A percentile compares a stretch with the other conserved stretches of the same genome.
Conservation (phyloP, 1,140 invertebrate genomes). For the Musca vetustissima region DNA sequence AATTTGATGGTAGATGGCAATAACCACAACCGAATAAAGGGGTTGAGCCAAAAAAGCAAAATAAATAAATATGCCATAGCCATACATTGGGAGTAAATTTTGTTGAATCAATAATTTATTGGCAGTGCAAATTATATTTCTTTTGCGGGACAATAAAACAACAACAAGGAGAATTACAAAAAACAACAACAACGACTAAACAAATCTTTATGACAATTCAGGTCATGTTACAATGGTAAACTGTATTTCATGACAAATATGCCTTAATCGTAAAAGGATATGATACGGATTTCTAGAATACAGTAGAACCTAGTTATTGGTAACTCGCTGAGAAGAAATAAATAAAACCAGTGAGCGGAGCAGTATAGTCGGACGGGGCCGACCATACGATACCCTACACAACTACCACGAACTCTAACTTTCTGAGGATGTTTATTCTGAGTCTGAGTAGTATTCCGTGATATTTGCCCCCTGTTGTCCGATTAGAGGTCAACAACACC, state of each 20-base stretch:
- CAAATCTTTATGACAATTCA: slow-evolving; percentile 40
- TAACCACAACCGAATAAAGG: too few species aligned
- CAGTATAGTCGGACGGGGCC: too few species aligned
- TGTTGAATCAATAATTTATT: slow-evolving; percentile 55
- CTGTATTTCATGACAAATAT: slow-evolving; percentile 51
- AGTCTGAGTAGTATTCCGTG: too few species aligned
- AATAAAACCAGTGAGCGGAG: too few species aligned
- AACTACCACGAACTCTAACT: too few species aligned
- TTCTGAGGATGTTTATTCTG: too few species aligned
- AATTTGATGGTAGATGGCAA: neutral
- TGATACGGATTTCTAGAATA: too few species aligned
- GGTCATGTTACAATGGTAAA: slow-evolving; percentile 50
- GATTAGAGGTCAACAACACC: too few species aligned
- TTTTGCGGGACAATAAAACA: slow-evolving; percentile 3
- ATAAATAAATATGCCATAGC: neutral
- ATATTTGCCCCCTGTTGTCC: too few species aligned
- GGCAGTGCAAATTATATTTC: slow-evolving; percentile 12
- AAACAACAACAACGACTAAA: neutral
- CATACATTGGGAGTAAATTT: slow-evolving; percentile 34
- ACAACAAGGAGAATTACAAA: neutral
- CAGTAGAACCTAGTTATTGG: too few species aligned
- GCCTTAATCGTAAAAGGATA: slow-evolving; percentile 43
- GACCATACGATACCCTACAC: too few species aligned
- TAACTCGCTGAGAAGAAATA: too few species aligned
- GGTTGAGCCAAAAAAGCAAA: neutral